Percentiles rank a stretch among this genome's conserved stretches.
Evolutionary conservation across 2,888 invertebrate species (phyloP).

Genomic region (Tholera decimalis): DNA sequence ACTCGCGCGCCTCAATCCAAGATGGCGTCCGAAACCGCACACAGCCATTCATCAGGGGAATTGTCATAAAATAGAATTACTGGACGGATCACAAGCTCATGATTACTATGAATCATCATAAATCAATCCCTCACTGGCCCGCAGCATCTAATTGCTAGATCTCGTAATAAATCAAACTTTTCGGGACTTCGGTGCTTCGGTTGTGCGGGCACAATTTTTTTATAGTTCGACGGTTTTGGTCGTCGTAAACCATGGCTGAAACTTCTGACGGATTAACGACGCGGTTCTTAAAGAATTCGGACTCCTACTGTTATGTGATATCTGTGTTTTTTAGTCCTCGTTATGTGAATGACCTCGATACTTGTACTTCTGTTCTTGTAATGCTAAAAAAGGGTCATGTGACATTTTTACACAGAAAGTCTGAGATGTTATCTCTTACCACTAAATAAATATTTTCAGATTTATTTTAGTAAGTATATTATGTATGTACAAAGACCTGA

Average conservation of each 20-base stretch:
- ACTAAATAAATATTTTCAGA: conserved; percentile 1
- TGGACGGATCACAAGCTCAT: conserved; percentile 82
- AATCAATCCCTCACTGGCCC: conserved; percentile 88
- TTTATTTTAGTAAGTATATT: not conserved
- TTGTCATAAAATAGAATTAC: conserved; percentile 87
- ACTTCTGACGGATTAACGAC: conserved; percentile 76
- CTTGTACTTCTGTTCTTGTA: too few relatives aligned
- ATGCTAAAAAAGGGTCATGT: too few relatives aligned
- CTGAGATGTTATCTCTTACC: not conserved
- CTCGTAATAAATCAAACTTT: conserved; percentile 87
- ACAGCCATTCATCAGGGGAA: conserved; percentile 78
- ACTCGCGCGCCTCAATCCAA: conserved; percentile 75
- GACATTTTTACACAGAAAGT: not conserved
- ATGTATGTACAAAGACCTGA: too few relatives aligned
- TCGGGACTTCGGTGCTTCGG: conserved; percentile 77
- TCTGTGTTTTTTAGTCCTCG: conserved; percentile 44
- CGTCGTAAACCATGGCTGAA: conserved; percentile 80
- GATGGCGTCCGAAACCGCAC: conserved; percentile 83
- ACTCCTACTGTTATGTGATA: conserved; percentile 58
- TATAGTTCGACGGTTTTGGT: conserved; percentile 73
- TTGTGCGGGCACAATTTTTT: conserved; percentile 84
- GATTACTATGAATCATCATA: conserved; percentile 89
- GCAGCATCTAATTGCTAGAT: conserved; percentile 88
- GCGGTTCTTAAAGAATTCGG: conserved; percentile 69
- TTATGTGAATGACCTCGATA: conserved; percentile 56